These are phyloP conservation scores for Argentina silus DNA, from an alignment of 2,797 vertebrate genomes.

Conservation along the genomic window DNA sequence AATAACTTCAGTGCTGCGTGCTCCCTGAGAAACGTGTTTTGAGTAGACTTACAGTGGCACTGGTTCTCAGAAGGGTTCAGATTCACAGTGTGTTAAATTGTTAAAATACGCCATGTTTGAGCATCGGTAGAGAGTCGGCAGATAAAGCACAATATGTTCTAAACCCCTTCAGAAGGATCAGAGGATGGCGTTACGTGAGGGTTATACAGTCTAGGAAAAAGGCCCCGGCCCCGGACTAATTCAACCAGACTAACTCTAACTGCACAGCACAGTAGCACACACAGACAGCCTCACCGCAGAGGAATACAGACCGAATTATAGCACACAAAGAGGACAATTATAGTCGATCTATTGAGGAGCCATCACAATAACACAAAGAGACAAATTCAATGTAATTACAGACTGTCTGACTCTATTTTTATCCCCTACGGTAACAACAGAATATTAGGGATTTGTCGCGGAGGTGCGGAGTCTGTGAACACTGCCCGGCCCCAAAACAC, in stretches of 20 bases:
- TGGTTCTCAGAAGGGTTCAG: no score
- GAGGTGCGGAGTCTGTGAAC: not conserved
- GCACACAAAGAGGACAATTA: constrained; percentile 7
- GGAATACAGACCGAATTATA: not conserved
- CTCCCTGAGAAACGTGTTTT: not conserved
- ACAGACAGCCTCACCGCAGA: not conserved
- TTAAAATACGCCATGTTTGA: no score
- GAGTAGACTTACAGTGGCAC: no score
- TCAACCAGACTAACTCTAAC: no score
- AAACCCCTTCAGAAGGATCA: no score
- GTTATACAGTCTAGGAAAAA: no score
- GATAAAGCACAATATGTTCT: no score
- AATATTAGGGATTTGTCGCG: not conserved
- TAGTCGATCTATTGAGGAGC: not conserved
- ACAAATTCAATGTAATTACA: not conserved
- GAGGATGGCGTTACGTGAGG: no score
- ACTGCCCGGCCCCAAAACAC: not conserved
- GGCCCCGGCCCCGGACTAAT: no score
- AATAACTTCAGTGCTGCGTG: not conserved
- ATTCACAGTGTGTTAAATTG: no score
- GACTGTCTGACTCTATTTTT: not conserved
- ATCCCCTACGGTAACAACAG: not conserved
- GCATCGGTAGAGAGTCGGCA: no score
- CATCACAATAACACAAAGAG: not conserved
- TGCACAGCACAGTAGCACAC: no score